These are phyloP conservation scores for Chlorodrepanis virens DNA, from an alignment of 2,113 vertebrate species.

Conservation along the genomic window DNA sequence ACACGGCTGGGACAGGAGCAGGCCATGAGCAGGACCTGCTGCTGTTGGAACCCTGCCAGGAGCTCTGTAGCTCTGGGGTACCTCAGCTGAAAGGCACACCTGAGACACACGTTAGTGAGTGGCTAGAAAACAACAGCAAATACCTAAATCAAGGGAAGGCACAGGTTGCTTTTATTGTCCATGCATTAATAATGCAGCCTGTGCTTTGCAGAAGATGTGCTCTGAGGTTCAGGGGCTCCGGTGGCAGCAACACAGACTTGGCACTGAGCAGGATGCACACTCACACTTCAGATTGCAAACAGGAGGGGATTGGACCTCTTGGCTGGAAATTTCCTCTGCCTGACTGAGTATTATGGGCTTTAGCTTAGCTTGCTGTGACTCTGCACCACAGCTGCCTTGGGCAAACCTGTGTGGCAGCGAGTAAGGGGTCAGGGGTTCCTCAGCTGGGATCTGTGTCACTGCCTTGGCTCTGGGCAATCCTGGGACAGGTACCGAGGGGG, in stretches of 20 bases:
- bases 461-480: background rate
- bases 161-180: accelerated
- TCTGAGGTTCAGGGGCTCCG: background rate
- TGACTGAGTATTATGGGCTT: background rate
- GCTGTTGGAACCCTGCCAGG: background rate
- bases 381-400: background rate
- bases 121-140: background rate
- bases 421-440: background rate
- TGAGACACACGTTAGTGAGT: background rate
- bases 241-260: background rate
- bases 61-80: background rate
- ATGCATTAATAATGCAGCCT: background rate
- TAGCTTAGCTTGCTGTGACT: background rate
- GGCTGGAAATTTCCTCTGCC: background rate
- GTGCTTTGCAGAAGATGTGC: accelerated
- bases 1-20: background rate
- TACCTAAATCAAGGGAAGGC: accelerated
- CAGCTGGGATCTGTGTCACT: background rate
- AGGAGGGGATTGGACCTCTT: background rate
- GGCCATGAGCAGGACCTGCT: accelerated
- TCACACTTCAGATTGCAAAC: background rate
- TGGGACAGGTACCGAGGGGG: background rate
- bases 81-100: background rate
- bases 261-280: background rate
- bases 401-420: background rate